A percentile compares a stretch with the other conserved stretches of the same genome.
Evolutionary conservation across 2,797 vertebrate species (phyloP).

Genomic region (Amblyraja radiata): DNA sequence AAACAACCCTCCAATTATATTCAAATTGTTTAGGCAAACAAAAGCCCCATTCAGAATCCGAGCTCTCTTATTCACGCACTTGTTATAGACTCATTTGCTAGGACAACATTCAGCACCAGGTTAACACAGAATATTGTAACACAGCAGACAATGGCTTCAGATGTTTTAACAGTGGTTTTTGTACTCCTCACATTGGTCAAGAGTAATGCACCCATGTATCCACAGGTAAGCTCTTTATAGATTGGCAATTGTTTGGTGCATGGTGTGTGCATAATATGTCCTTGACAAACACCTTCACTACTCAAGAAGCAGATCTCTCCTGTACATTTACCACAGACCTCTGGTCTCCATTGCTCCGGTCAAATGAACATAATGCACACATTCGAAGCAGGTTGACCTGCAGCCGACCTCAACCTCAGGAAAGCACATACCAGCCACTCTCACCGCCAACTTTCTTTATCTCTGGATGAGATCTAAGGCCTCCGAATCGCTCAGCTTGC

Average conservation of each 20-base stretch:
- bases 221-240: slow-evolving; percentile 47
- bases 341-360: slow-evolving; percentile 44
- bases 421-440: slow-evolving; percentile 69
- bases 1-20: slow-evolving; percentile 53
- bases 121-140: slow-evolving; percentile 53
- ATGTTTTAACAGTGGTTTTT: slow-evolving; percentile 53
- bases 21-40: slow-evolving; percentile 60
- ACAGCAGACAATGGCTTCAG: slow-evolving; percentile 58
- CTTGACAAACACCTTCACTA: slow-evolving; percentile 56
- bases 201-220: slow-evolving; percentile 54
- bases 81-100: slow-evolving; percentile 49
- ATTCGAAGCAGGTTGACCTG: slow-evolving; percentile 73
- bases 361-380: slow-evolving; percentile 69
- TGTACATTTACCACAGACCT: slow-evolving; percentile 39
- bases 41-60: slow-evolving; percentile 50
- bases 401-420: slow-evolving; percentile 67
- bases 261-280: slow-evolving; percentile 40
- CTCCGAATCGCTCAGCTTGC: slow-evolving; percentile 43
- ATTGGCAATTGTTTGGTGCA: slow-evolving; percentile 38
- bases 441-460: slow-evolving; percentile 70
- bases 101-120: slow-evolving; percentile 49
- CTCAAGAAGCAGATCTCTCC: slow-evolving; percentile 35
- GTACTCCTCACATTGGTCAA: slow-evolving; percentile 53
- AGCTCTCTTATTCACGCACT: slow-evolving; percentile 44
- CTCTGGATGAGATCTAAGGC: slow-evolving; percentile 55